phyloP scores from a whole-genome alignment of 1,140 invertebrate species.

The Papilio xuthus region DNA sequence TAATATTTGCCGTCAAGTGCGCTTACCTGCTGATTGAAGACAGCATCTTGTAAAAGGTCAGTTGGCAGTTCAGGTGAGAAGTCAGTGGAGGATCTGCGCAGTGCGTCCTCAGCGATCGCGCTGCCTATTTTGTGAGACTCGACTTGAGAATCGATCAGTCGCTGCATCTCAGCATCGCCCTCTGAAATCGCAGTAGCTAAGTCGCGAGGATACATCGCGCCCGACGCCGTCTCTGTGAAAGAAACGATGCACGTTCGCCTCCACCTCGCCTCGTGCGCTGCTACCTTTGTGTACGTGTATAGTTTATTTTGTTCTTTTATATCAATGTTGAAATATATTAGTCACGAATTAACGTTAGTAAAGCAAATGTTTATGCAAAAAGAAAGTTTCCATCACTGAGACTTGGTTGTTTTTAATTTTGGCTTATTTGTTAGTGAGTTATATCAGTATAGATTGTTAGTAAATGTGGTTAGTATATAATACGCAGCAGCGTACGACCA shows the following conservation, averaged over 20 bases:
- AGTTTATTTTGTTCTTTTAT: not conserved
- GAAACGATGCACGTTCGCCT: conserved; percentile 34
- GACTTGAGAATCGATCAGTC: conserved; percentile 87
- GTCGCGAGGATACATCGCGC: not conserved
- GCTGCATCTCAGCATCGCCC: conserved; percentile 84
- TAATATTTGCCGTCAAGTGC: not conserved
- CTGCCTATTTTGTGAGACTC: conserved; percentile 91
- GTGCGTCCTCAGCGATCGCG: conserved; percentile 88
- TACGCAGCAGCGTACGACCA: too few species aligned
- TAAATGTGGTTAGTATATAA: too few species aligned
- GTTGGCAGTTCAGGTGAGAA: conserved; percentile 61
- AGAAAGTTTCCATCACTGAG: too few species aligned
- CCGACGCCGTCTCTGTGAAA: conserved; percentile 35
- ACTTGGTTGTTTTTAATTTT: too few species aligned
- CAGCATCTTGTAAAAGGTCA: conserved; percentile 62
- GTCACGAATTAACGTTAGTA: too few species aligned
- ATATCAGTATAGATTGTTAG: not conserved
- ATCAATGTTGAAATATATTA: not conserved
- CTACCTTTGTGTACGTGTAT: not conserved
- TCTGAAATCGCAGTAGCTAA: conserved; percentile 54
- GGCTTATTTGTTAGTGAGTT: too few species aligned
- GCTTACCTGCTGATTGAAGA: conserved; percentile 61
- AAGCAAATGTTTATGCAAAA: too few species aligned
- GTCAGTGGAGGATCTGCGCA: conserved; percentile 81
- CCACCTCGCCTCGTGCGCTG: not conserved